phyloP scores from a whole-genome alignment of 2,797 vertebrate species.

The Ctenopoma kingsleyae region DNA sequence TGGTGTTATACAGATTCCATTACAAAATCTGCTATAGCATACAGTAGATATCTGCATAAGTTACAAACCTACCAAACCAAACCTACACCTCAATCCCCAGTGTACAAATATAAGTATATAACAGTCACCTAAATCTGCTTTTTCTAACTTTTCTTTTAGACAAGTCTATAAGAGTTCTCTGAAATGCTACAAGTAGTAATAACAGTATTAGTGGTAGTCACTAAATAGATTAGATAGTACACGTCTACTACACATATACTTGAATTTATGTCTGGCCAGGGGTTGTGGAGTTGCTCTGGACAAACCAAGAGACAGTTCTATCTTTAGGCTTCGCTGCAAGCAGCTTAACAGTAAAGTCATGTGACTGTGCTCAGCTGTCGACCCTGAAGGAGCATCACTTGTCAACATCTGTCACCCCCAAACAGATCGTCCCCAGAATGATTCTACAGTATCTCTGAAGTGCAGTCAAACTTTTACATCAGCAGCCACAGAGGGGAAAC shows the following conservation, averaged over 20 bases:
- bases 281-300: neutral
- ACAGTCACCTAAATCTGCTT: too few relatives aligned
- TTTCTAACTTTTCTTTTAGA: too few relatives aligned
- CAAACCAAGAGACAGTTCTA: neutral
- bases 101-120: too few relatives aligned
- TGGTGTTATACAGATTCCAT: too few relatives aligned
- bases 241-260: too few relatives aligned
- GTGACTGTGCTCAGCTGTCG: constrained; percentile 47
- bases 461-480: constrained; percentile 52
- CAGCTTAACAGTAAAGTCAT: constrained; percentile 17
- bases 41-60: too few relatives aligned
- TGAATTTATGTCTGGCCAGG: neutral
- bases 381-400: constrained; percentile 47
- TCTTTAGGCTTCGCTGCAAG: constrained; percentile 15
- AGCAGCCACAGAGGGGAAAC: constrained; percentile 15
- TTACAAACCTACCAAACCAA: too few relatives aligned
- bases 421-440: constrained; percentile 18
- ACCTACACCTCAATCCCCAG: too few relatives aligned
- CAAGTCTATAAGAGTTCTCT: too few relatives aligned
- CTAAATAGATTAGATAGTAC: too few relatives aligned
- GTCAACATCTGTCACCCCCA: constrained; percentile 48
- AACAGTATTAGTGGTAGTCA: neutral
- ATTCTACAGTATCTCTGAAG: constrained; percentile 43
- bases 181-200: too few relatives aligned
- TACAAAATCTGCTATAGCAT: too few relatives aligned